Evolutionary conservation across 2,113 vertebrate species (phyloP).

Genomic region (Charadrius vociferus): DNA sequence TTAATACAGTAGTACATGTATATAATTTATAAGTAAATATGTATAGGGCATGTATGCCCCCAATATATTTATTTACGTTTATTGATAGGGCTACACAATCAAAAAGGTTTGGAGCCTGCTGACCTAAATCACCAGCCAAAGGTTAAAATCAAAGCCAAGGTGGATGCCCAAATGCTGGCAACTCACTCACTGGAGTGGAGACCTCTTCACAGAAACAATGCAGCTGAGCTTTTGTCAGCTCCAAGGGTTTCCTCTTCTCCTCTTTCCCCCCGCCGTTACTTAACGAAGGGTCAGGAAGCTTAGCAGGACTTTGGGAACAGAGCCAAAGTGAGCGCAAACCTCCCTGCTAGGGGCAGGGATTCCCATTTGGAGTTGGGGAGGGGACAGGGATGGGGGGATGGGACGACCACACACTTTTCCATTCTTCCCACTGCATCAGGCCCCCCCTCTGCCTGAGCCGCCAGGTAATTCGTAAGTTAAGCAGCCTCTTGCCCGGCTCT

Average conservation of each 20-base stretch:
- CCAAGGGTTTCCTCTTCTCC: background rate
- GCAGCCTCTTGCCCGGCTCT: background rate
- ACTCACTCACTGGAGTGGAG: background rate
- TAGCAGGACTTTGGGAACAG: rapidly evolving
- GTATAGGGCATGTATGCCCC: background rate
- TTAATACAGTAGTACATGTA: background rate
- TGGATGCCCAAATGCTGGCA: background rate
- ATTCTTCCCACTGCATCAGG: background rate
- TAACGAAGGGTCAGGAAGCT: background rate
- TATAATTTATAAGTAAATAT: background rate
- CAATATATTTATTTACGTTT: background rate
- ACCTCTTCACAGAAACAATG: background rate
- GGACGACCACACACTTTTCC: background rate
- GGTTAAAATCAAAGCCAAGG: background rate
- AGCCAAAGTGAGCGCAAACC: background rate
- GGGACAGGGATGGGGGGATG: rapidly evolving
- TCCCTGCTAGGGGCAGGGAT: background rate
- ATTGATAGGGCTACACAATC: background rate
- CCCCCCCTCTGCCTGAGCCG: background rate
- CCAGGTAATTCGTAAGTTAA: rapidly evolving
- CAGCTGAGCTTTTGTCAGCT: background rate
- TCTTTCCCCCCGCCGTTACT: rapidly evolving
- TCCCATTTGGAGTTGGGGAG: background rate
- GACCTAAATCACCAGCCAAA: background rate
- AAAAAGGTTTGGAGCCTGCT: background rate